These are phyloP conservation scores for Casuarius casuarius DNA, from an alignment of 2,113 vertebrate genomes.

Conservation along the genomic window DNA sequence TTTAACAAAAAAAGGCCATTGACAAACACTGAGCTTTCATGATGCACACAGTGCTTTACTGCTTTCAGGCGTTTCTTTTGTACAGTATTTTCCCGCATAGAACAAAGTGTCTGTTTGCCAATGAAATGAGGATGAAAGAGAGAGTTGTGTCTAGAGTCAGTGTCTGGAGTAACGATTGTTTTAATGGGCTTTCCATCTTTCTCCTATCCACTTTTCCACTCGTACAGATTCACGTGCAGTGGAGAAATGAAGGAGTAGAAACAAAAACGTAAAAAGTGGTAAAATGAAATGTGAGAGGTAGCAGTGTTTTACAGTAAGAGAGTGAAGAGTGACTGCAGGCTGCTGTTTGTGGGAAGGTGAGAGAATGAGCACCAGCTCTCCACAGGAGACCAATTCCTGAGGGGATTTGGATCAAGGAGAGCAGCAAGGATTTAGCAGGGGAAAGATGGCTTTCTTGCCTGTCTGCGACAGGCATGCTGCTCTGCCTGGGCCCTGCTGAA, in stretches of 20 bases:
- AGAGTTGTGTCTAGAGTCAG: neutral
- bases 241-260: neutral
- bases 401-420: neutral
- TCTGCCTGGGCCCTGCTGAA: neutral
- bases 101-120: neutral
- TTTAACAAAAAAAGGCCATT: neutral
- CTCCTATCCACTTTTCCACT: neutral
- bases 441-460: neutral
- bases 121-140: neutral
- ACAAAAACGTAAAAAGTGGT: neutral
- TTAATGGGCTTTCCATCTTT: neutral
- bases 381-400: neutral
- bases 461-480: neutral
- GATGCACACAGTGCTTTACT: neutral
- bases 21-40: neutral
- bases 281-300: neutral
- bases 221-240: neutral
- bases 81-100: neutral
- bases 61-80: constrained; percentile 15
- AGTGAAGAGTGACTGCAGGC: neutral
- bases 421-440: neutral
- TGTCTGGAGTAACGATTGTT: neutral
- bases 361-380: neutral
- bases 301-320: neutral
- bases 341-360: neutral